Base-by-base conservation (phyloP, 2,888 invertebrate species). In the Trichogramma dendrolimi region DNA sequence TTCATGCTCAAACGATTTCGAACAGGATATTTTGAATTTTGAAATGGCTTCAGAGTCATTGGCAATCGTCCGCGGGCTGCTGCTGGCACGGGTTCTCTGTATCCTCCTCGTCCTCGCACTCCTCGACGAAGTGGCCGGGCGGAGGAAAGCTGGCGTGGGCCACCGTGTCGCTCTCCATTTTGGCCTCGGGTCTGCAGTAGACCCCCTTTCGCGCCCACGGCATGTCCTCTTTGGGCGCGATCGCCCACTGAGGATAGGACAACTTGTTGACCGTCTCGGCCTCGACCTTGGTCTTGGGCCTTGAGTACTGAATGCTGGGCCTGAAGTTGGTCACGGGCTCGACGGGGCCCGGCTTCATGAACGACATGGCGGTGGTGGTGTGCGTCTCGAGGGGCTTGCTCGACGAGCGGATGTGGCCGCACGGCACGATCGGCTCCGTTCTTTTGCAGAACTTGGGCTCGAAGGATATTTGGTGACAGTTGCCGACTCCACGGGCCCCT, bases 391-490 rank as follows among this genome's bases (percentile, higher is more conserved):
- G 67, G 4, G 75, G 76, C 53, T 69, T 62, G 4, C 73, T 68
- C 1, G 70, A 55, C 6, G 66, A 69, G 5, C 71, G 71, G n/a
- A 80, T 74, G 60, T 77, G 75, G 10, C 72, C 69, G 6, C 72
- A 72, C 0, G 79, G 79, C 14, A 78, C 46, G 8, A 78, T 64
- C 10, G 71, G 71, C 4, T 72, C 69, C 0, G 74, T 69, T 6
- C 70, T 67, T 8, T 68, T 58, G 10, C 65, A 64, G 0, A 64
- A 53, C 69, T 79, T 80, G 0, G 72, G 68, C 4, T 70, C 70
- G 61, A 73, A 80, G 60, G 78, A 77, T 44, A 68, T 67, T 73
- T 72, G 59, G 69, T 73, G 3, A 79, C 79, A 7, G 80, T 80
- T 58, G 74, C 69, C 4, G 70, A 70, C 44, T 75, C 71, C 67